These are phyloP conservation scores for Hemiprocne comata DNA, from an alignment of 2,113 vertebrate species.

Conservation along the genomic window DNA sequence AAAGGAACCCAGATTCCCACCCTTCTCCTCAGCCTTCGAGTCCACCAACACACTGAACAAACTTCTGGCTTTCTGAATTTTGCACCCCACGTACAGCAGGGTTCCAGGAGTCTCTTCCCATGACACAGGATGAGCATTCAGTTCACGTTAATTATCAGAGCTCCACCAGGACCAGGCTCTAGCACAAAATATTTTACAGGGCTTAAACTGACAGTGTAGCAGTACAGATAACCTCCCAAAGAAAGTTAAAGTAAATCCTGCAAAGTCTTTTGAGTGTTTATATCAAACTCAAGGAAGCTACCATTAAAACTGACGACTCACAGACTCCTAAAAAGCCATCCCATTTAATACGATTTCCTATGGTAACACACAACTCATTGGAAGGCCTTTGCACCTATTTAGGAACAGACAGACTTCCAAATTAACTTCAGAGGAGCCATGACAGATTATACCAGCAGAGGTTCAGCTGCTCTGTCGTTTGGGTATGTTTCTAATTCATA, in stretches of 20 bases:
- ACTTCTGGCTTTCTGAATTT: background rate
- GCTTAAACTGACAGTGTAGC: background rate
- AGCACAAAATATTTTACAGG: background rate
- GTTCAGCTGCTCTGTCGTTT: background rate
- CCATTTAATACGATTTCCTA: constrained; percentile 48
- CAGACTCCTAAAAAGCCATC: background rate
- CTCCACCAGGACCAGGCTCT: background rate
- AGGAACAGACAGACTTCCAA: constrained; percentile 35
- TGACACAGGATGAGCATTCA: fast-evolving
- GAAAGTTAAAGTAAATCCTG: background rate
- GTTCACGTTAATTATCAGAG: background rate
- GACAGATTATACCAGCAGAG: constrained; percentile 38
- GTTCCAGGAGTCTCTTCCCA: background rate
- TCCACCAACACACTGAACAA: background rate
- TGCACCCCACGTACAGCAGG: fast-evolving
- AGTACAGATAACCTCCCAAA: background rate
- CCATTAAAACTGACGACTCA: background rate
- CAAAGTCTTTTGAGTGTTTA: background rate
- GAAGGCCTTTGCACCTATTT: constrained; percentile 50
- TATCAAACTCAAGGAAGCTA: background rate
- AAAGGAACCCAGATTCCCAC: background rate
- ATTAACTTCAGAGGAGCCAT: constrained; percentile 23
- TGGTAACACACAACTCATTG: background rate
- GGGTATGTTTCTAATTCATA: constrained; percentile 44
- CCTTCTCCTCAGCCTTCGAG: background rate